Base-by-base conservation (phyloP, 2,113 vertebrate species). In the Psephotus haematonotus region DNA sequence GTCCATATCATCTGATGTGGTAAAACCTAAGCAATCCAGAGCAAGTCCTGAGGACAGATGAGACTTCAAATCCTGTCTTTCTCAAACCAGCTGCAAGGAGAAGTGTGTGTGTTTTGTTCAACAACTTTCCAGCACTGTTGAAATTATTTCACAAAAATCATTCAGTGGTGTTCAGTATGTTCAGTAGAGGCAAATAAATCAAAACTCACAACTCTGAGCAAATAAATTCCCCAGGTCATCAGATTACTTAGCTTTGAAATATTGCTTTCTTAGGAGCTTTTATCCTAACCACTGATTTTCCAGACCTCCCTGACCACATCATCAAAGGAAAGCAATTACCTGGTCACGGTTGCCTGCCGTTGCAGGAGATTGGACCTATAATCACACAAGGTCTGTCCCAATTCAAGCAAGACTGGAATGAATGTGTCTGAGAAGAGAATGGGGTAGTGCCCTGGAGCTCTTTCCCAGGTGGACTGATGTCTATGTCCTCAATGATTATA, bases 261-360 rank as follows among this genome's bases (percentile, higher is more conserved):
- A 82, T 6, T 77, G 28, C 43, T 88, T 92, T 86, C 64, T 52
- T 50, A 18, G 44, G 33, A 43, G 5, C 35, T 44, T 68, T 91
- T 47, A 64, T 20, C 23, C 43, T 59, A 47, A 59, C 8, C 31
- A 62, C 29, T 35, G 82, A 31, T 64, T 83, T 92, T 84, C 77
- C 72, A 91, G 83, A 68, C 39, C 57, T 68, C 65, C 46, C 68
- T 75, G 29, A 71, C 64, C 71, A 71, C 46, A 67, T 18, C 55
- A 25, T n/a, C 37, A 82, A 93, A 80, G 63, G 24, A 90, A 78
- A 93, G 77, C 39, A 87, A 87, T 86, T 84, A 84, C 60, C 57
- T 4, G 53, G 89, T 80, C 80, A 71, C 0, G 0, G 64, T 27
- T 78, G 71, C 44, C 43, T 83, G 74, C 43, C 5, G 2, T 55